phyloP scores from a whole-genome alignment of 2,797 vertebrate species.

The Squalus acanthias region DNA sequence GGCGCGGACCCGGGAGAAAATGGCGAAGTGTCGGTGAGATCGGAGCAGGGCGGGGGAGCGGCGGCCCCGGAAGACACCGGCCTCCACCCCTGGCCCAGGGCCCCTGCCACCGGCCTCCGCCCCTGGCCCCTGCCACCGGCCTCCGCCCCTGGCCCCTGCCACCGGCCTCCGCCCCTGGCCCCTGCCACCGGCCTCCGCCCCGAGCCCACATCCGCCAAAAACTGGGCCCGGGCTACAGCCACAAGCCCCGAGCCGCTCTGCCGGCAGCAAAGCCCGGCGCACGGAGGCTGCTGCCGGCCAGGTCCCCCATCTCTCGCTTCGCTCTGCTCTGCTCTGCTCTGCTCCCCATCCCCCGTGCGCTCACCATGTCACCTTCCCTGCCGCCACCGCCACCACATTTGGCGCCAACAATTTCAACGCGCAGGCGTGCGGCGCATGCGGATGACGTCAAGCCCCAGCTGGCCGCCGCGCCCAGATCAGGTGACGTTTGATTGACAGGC shows the following conservation, averaged over 20 bases:
- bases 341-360: not conserved
- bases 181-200: not conserved
- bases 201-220: not conserved
- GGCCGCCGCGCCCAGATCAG: not conserved
- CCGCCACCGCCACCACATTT: not conserved
- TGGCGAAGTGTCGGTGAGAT: too few relatives aligned
- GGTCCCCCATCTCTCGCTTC: too few relatives aligned
- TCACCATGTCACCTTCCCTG: not conserved
- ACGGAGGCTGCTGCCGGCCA: too few relatives aligned
- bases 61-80: not conserved
- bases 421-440: constrained; percentile 19
- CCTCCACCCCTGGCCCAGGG: too few relatives aligned
- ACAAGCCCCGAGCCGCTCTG: not conserved
- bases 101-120: too few relatives aligned
- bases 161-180: too few relatives aligned
- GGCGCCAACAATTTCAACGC: constrained; percentile 38
- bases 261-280: not conserved
- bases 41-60: too few relatives aligned
- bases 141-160: not conserved
- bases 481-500: not conserved
- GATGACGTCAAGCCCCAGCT: not conserved
- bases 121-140: not conserved
- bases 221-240: not conserved
- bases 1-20: too few relatives aligned
- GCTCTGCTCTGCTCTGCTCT: too few relatives aligned